Conservation (phyloP, 2,888 invertebrate species). For the Eilema depressum region DNA sequence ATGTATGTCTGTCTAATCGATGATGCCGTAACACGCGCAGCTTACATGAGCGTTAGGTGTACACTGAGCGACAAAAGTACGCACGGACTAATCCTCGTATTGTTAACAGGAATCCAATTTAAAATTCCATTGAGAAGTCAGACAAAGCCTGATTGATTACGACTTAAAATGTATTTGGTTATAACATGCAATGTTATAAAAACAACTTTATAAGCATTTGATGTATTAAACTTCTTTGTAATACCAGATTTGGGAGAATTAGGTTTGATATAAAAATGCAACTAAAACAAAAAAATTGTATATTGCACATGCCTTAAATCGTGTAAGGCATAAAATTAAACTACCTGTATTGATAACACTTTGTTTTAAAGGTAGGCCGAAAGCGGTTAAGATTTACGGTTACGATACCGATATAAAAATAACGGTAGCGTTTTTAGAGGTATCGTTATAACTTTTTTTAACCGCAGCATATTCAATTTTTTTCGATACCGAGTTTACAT, state of each 20-base stretch:
- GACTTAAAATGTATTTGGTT: slow-evolving; percentile 70
- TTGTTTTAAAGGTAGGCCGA: not conserved
- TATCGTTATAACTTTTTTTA: not conserved
- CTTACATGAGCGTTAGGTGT: slow-evolving; percentile 46
- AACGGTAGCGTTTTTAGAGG: not conserved
- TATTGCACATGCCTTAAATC: not conserved
- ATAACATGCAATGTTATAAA: slow-evolving; percentile 57
- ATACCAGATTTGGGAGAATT: slow-evolving; percentile 18
- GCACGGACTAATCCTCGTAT: slow-evolving; percentile 79
- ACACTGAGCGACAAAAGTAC: slow-evolving; percentile 72
- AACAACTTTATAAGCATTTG: slow-evolving; percentile 46
- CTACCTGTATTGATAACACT: slow-evolving; percentile 1
- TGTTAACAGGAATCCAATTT: slow-evolving; percentile 85
- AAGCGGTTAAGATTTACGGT: slow-evolving; percentile 1
- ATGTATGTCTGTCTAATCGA: slow-evolving; percentile 35
- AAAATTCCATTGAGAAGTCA: slow-evolving; percentile 78
- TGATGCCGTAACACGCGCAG: slow-evolving; percentile 32
- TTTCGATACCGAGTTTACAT: not conserved
- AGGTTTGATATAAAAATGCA: slow-evolving; percentile 5
- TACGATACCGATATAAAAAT: not conserved
- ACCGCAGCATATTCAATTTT: not conserved
- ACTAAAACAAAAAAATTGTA: not conserved
- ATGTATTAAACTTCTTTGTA: slow-evolving; percentile 51
- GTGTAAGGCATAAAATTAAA: not conserved
- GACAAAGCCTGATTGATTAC: slow-evolving; percentile 84